Base-by-base conservation (phyloP, 2,797 vertebrate species). In the Chloroceryle inda region DNA sequence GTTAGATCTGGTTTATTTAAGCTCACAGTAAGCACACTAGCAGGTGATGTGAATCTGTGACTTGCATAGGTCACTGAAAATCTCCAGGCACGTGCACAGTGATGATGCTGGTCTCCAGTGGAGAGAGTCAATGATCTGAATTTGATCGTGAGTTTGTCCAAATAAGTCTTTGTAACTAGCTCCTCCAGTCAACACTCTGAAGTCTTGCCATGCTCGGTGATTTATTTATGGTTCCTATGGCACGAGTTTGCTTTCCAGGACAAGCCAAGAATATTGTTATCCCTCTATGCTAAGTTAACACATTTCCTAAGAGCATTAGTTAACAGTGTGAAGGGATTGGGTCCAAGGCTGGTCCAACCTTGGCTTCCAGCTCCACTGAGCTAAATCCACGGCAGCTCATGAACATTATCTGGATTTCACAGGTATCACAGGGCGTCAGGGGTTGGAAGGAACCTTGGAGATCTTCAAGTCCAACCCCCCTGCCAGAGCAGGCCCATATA, bases 281-380 rank as follows among this genome's bases (percentile, higher is more conserved):
- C 45, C 27, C 23, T 64, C 13, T 9, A 31, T 56, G 72, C 49
- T 71, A 88, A 38, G 69, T 82, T 78, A 95, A 29, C 61, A 38
- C 74, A 62, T 66, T 62, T 89, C 66, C 47, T 31, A 53, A 89
- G 69, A 89, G 82, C 44, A 17, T 71, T 59, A 72, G 24, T 69
- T 88, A 73, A 69, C 44, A 16, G 55, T 47, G 53, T 47, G 69
- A 64, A 83, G 50, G 73, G 49, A 37, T 56, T 37, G 13, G 13
- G n/a, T 66, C 66, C 69, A 44, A 58, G 58, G 35, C 10, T 79
- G 53, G 24, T 47, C 33, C 47, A 73, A 26, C 17, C 52, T 84
- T 78, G 76, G 55, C 64, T 93, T 75, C n/a, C 62, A 59, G 53
- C 58, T 87, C 53, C 10, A 6, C 20, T 64, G 35, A 80, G 66